These are phyloP conservation scores for Miniopterus natalensis DNA, from an alignment of 2,113 vertebrate species.

Conservation along the genomic window DNA sequence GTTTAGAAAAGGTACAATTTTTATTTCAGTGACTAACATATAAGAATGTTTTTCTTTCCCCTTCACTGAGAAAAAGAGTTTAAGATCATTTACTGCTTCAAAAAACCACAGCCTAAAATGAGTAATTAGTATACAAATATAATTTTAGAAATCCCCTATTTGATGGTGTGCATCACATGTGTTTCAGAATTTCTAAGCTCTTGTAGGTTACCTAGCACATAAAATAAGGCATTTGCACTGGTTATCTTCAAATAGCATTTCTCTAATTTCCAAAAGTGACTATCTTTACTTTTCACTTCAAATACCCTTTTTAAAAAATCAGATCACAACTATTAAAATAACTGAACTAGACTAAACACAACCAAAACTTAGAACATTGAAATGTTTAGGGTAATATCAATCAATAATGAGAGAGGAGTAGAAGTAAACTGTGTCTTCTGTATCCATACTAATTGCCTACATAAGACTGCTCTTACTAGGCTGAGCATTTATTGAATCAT, in stretches of 20 bases:
- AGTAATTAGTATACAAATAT: conserved; percentile 88
- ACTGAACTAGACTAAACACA: conserved; percentile 33
- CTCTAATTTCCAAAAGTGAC: conserved; percentile 59
- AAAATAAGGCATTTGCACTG: conserved; percentile 78
- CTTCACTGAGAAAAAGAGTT: conserved; percentile 83
- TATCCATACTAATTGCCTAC: conserved; percentile 55
- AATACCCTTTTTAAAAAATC: neutral
- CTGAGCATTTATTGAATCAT: conserved; percentile 34
- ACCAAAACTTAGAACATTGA: conserved; percentile 47
- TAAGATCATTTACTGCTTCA: conserved; percentile 87
- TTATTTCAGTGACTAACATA: conserved; percentile 86
- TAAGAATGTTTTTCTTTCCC: conserved; percentile 72
- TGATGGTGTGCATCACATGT: conserved; percentile 85
- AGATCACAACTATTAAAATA: conserved; percentile 42
- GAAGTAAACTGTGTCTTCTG: conserved; percentile 28
- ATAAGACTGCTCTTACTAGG: conserved; percentile 9
- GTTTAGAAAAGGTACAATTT: conserved; percentile 85
- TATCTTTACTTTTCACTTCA: conserved; percentile 50
- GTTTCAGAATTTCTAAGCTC: conserved; percentile 84
- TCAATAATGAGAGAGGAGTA: conserved; percentile 41
- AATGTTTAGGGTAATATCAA: conserved; percentile 19
- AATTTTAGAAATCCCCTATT: conserved; percentile 87
- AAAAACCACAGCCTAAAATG: conserved; percentile 84
- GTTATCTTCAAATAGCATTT: conserved; percentile 70
- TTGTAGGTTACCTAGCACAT: conserved; percentile 83